Percentiles rank a stretch among this genome's conserved stretches.
Conservation (phyloP, 2,888 invertebrate genomes). For the Epinotia demarniana region DNA sequence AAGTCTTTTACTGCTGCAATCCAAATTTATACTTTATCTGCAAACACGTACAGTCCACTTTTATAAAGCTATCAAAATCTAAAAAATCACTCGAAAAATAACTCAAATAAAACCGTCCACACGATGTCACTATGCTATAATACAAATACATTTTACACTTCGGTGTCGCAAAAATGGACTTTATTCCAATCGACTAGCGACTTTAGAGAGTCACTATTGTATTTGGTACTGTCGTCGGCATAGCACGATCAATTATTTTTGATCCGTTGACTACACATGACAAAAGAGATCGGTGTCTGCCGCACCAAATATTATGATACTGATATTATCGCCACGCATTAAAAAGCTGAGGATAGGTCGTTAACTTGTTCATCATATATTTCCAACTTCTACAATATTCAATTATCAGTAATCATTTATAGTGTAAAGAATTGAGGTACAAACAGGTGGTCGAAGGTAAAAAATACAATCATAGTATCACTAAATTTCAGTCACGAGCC, state of each 20-base stretch:
- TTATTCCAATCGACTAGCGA: not conserved
- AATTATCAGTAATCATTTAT: too few species aligned
- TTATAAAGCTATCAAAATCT: not conserved
- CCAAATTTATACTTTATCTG: not conserved
- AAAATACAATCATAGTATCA: too few species aligned
- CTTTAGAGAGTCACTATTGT: not conserved
- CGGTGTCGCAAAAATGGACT: not conserved
- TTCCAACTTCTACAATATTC: too few species aligned
- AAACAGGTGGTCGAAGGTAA: too few species aligned
- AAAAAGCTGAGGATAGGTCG: conserved; percentile 32
- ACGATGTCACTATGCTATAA: conserved; percentile 50
- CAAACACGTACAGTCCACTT: not conserved
- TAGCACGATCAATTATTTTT: conserved; percentile 77
- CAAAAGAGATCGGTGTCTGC: conserved; percentile 57
- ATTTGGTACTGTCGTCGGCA: conserved; percentile 47
- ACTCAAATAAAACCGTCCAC: conserved; percentile 15
- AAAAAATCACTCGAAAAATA: conserved; percentile 21
- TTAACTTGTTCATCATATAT: not conserved
- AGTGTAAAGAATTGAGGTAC: too few species aligned
- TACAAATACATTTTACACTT: not conserved
- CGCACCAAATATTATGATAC: conserved; percentile 79
- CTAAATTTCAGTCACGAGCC: too few species aligned
- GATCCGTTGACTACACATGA: conserved; percentile 74
- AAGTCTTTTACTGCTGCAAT: not conserved
- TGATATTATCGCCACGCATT: conserved; percentile 69